Evolutionary conservation across 2,797 vertebrate species (phyloP).

Genomic region (Crax fasciolata): DNA sequence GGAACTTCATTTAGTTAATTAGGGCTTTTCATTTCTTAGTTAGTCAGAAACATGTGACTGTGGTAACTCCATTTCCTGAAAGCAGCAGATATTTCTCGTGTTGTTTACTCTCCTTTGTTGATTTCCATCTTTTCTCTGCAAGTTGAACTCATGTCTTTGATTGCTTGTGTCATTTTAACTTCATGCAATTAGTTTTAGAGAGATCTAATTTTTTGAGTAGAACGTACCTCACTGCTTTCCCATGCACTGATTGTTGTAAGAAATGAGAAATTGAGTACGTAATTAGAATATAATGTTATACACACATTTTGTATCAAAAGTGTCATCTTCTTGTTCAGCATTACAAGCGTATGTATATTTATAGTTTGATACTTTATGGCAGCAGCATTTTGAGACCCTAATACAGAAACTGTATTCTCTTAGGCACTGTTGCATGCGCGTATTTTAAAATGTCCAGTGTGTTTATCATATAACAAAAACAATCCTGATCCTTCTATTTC

Average conservation of each 20-base stretch:
- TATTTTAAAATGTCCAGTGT: background rate
- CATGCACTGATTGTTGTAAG: background rate
- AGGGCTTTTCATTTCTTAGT: background rate
- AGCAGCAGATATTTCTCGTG: background rate
- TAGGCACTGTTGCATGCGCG: background rate
- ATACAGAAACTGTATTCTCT: background rate
- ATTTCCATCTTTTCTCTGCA: background rate
- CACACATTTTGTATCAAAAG: background rate
- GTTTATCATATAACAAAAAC: background rate
- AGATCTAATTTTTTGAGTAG: background rate
- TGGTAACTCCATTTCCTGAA: background rate
- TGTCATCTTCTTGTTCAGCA: background rate
- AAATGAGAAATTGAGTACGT: background rate
- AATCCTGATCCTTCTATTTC: background rate
- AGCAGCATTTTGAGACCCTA: background rate
- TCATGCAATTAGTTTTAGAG: background rate
- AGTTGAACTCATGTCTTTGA: background rate
- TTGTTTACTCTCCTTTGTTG: background rate
- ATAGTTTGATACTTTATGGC: background rate
- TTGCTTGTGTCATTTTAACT: background rate
- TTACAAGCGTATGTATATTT: background rate
- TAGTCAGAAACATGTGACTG: background rate
- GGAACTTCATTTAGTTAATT: conserved; percentile 53
- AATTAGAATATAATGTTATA: background rate
- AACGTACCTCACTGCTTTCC: background rate